Evolutionary conservation across 1,140 invertebrate genomes (phyloP).

Genomic region (Coelopa frigida): DNA sequence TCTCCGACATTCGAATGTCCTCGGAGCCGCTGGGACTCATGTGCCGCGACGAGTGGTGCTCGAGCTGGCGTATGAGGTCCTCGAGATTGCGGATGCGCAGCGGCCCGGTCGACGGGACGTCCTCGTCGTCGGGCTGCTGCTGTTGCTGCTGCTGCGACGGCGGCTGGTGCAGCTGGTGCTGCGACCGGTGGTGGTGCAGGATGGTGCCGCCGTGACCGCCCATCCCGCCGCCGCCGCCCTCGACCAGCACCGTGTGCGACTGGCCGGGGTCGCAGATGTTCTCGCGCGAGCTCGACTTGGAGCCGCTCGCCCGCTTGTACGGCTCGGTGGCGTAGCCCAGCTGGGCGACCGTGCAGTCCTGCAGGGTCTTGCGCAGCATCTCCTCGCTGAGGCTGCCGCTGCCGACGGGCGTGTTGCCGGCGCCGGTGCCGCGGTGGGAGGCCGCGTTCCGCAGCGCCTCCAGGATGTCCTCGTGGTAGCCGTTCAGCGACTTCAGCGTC

Average conservation of each 20-base stretch:
- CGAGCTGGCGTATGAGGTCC: slow-evolving; percentile 82
- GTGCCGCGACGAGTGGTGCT: slow-evolving; percentile 78
- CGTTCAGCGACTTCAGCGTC: slow-evolving; percentile 78
- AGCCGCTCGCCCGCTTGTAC: slow-evolving; percentile 55
- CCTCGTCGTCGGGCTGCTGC: slow-evolving; percentile 53
- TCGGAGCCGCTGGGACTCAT: slow-evolving; percentile 86
- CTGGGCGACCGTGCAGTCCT: slow-evolving; percentile 52
- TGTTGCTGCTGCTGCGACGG: slow-evolving; percentile 28
- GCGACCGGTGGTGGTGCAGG: slow-evolving; percentile 38
- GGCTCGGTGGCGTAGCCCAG: slow-evolving; percentile 49
- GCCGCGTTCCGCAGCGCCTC: slow-evolving; percentile 78
- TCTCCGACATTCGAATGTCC: slow-evolving; percentile 85
- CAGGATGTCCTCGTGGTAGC: slow-evolving; percentile 87
- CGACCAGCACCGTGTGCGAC: slow-evolving; percentile 44
- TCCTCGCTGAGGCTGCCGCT: slow-evolving; percentile 57
- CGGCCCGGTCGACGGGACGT: slow-evolving; percentile 62
- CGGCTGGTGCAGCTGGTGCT: slow-evolving; percentile 42
- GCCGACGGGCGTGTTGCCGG: slow-evolving; percentile 51
- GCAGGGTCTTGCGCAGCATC: slow-evolving; percentile 55
- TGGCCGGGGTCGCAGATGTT: slow-evolving; percentile 56
- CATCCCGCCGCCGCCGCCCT: slow-evolving; percentile 22
- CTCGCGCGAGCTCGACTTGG: slow-evolving; percentile 49
- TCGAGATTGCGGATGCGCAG: slow-evolving; percentile 83
- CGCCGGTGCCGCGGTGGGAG: slow-evolving; percentile 55
- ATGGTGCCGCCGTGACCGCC: slow-evolving; percentile 24